Evolutionary conservation across 92 coral and sea anemone genomes (phyloP).

Genomic region (Phenganax marumi): DNA sequence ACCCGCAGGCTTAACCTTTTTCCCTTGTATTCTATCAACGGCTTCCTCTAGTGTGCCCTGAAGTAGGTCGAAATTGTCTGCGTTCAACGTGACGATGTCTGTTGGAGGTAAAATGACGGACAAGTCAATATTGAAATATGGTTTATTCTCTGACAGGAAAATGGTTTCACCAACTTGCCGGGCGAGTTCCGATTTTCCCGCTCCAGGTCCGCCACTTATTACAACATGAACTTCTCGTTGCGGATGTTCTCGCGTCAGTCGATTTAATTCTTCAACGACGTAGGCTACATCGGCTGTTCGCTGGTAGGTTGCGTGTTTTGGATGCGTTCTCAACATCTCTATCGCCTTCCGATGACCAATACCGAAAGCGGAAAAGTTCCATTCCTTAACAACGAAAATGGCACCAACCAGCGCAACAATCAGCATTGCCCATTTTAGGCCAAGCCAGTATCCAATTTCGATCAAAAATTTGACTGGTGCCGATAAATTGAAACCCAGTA

Average conservation of each 20-base stretch:
- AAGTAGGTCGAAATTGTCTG: constrained; percentile 57
- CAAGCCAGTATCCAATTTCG: too few relatives aligned
- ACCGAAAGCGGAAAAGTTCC: too few relatives aligned
- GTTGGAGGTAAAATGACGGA: constrained; percentile 45
- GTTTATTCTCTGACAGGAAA: constrained; percentile 37
- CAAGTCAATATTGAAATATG: neutral
- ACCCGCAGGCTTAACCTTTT: neutral
- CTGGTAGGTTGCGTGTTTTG: neutral
- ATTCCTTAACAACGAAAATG: too few relatives aligned
- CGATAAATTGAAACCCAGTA: too few relatives aligned
- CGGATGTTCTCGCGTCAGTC: constrained; percentile 47
- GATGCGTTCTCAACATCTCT: too few relatives aligned
- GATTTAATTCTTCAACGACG: constrained; percentile 32
- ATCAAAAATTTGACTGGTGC: too few relatives aligned
- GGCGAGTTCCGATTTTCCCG: constrained; percentile 82
- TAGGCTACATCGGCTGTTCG: constrained; percentile 2
- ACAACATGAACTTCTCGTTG: constrained; percentile 69
- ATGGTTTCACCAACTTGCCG: constrained; percentile 72
- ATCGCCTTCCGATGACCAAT: too few relatives aligned
- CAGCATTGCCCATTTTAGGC: too few relatives aligned
- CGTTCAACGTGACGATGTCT: constrained; percentile 67
- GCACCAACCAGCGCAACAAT: too few relatives aligned
- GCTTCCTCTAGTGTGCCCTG: constrained; percentile 60
- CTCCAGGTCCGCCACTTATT: constrained; percentile 80
- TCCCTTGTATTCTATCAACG: constrained; percentile 47